Conservation (phyloP, 2,888 invertebrate species). For the Agriotes lineatus region DNA sequence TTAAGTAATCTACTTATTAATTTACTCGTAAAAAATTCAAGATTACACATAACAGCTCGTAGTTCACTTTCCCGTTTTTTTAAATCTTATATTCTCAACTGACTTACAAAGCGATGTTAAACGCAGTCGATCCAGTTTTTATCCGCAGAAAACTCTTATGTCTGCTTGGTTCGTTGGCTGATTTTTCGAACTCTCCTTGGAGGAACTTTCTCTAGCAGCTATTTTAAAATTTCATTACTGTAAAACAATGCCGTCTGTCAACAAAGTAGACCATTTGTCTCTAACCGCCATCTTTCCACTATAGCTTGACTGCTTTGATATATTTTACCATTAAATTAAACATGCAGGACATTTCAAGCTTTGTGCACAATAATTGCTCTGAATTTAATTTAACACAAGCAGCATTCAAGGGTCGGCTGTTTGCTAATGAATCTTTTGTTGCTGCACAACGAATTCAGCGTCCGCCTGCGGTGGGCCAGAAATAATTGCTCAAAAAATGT, state of each 20-base stretch:
- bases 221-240: constrained; percentile 41
- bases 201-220: constrained; percentile 38
- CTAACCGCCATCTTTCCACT: constrained; percentile 35
- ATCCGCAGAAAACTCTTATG: neutral
- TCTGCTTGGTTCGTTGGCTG: constrained; percentile 18
- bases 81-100: too few relatives aligned
- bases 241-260: constrained; percentile 43
- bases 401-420: constrained; percentile 36
- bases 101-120: too few relatives aligned
- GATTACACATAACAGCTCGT: too few relatives aligned
- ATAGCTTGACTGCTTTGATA: constrained; percentile 37
- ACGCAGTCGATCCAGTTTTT: too few relatives aligned
- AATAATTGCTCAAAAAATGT: constrained; percentile 23
- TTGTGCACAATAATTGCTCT: constrained; percentile 39
- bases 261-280: constrained; percentile 37
- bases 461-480: constrained; percentile 11
- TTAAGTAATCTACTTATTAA: too few relatives aligned
- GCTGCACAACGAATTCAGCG: constrained; percentile 26
- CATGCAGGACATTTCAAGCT: constrained; percentile 39
- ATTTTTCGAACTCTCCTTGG: constrained; percentile 38
- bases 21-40: too few relatives aligned
- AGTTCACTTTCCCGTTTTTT: too few relatives aligned
- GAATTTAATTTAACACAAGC: constrained; percentile 36
- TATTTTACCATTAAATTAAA: constrained; percentile 41
- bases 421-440: constrained; percentile 40